Evolutionary conservation across 2,888 invertebrate species (phyloP), one percentile per base, ranked within the genome.

Genomic region (Glaucopsyche alexis): DNA sequence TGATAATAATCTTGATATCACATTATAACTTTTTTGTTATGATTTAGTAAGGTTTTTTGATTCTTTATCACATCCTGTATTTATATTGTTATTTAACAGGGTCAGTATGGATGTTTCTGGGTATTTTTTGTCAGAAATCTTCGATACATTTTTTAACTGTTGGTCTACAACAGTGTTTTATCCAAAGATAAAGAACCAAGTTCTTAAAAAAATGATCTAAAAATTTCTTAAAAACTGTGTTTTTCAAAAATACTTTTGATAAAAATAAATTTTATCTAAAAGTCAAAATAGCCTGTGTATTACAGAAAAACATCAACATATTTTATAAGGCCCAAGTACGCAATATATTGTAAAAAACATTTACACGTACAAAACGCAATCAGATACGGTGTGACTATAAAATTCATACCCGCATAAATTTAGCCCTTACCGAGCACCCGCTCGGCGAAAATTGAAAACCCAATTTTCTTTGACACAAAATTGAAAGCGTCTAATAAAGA

Each of bases 391-490:
- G 77, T 75, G 75, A 76, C 76, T 76, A 78, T 78, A 78, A 79
- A 79, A 78, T 79, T 76, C 78, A 76, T 77, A 74, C 76, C 52
- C 76, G 75, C 74, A 74, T 76, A 77, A 78, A 76, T 78, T 78
- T 74, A 73, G 78, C 75, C 76, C 75, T 75, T 73, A 74, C 76
- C 73, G 72, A 75, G 75, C 77, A 76, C 74, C 55, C 66, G 69
- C 69, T 73, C 73, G 69, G 77, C 77, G 76, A 79, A 78, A 78
- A 76, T 77, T 77, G 75, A 78, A 78, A 78, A 77, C 76, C 75
- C 77, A 77, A 78, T 78, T 78, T 78, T 73, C 75, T 77, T 76
- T 75, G 76, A 78, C 76, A 76, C 74, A 78, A 75, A 78, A 77
- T 77, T 75, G 75, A 76, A 77, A 73, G 76, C 74, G 78, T 71